These are phyloP conservation scores for Pseudococcus longispinus DNA, from an alignment of 2,888 invertebrate species.

Conservation along the genomic window DNA sequence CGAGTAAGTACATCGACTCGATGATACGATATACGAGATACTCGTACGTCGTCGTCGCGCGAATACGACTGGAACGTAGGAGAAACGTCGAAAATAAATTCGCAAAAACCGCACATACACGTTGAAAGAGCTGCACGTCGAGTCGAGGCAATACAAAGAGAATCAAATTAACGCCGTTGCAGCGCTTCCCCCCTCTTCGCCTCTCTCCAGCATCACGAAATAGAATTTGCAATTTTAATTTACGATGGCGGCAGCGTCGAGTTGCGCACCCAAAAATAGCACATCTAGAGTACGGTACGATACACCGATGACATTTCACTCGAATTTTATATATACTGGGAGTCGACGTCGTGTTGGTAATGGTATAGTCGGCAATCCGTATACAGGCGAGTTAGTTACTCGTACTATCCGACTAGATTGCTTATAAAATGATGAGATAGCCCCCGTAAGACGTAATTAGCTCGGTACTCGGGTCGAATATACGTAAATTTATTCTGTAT, in stretches of 20 bases:
- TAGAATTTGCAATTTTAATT: slow-evolving; percentile 26
- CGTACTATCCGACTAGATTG: neutral
- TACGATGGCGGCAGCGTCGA: neutral
- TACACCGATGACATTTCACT: neutral
- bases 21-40: neutral
- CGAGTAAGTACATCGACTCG: neutral
- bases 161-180: slow-evolving; percentile 1
- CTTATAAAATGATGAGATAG: neutral
- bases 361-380: neutral
- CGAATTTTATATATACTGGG: neutral
- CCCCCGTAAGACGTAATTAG: neutral
- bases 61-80: neutral
- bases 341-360: neutral
- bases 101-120: neutral
- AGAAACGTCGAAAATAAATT: neutral
- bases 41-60: no score
- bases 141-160: neutral
- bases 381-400: neutral
- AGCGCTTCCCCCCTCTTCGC: neutral
- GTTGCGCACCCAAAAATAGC: neutral
- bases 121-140: neutral
- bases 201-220: neutral
- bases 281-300: neutral
- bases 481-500: slow-evolving; percentile 7
- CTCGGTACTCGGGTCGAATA: neutral